Percentiles rank a stretch among this genome's conserved stretches.
These are phyloP conservation scores for Monoplex corrugatus DNA, from an alignment of 2,888 invertebrate species.

Conservation along the genomic window DNA sequence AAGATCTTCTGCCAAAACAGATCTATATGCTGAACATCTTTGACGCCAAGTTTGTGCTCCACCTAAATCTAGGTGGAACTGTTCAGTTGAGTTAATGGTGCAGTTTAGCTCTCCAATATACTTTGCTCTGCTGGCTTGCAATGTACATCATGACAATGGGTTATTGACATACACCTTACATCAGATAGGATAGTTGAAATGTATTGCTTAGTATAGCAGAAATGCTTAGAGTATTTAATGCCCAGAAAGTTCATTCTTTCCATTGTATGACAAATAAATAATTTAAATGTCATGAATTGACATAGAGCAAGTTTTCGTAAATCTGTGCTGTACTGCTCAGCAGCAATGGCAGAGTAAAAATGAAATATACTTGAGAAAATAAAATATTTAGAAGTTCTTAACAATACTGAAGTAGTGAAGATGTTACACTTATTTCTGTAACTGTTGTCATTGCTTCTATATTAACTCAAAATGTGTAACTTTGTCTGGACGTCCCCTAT, in stretches of 20 bases:
- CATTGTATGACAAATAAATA: neutral
- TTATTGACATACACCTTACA: neutral
- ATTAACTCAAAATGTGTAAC: too few species aligned
- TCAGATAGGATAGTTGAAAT: neutral
- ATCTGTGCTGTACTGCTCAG: too few species aligned
- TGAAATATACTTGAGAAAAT: too few species aligned
- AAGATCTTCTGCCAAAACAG: neutral
- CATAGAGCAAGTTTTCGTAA: neutral
- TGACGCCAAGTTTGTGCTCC: neutral
- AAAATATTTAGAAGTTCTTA: neutral
- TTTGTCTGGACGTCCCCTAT: too few species aligned
- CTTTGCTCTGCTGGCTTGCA: neutral
- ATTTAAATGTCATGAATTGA: neutral
- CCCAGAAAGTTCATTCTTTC: neutral
- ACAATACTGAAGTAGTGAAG: neutral
- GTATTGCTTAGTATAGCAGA: too few species aligned
- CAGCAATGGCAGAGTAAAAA: too few species aligned
- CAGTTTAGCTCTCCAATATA: neutral
- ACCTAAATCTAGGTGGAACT: neutral
- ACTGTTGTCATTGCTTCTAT: too few species aligned
- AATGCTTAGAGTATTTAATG: neutral
- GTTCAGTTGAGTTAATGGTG: neutral
- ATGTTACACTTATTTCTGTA: too few species aligned
- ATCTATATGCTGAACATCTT: neutral
- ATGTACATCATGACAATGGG: neutral